phyloP scores from a whole-genome alignment of 2,797 vertebrate genomes.

The Sebastes steindachneri region DNA sequence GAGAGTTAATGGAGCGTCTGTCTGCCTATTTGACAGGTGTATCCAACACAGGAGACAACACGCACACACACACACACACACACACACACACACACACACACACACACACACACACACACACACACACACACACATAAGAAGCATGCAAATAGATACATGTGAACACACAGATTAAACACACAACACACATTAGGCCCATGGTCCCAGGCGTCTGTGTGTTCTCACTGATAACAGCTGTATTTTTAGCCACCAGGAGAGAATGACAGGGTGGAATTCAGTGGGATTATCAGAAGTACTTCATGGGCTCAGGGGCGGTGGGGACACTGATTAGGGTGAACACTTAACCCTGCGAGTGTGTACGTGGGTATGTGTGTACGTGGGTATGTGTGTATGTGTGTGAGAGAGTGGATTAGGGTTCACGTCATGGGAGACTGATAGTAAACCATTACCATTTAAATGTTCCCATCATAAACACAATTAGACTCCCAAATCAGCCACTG shows the following conservation, averaged over 20 bases:
- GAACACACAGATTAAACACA: slow-evolving; percentile 16
- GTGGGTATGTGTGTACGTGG: slow-evolving; percentile 7
- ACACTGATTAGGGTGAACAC: slow-evolving; percentile 66
- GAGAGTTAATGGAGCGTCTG: not conserved
- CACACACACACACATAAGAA: not conserved
- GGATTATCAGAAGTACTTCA: slow-evolving; percentile 68
- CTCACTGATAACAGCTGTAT: slow-evolving; percentile 66
- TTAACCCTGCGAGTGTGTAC: slow-evolving; percentile 38
- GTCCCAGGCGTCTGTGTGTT: slow-evolving; percentile 35
- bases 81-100: no score
- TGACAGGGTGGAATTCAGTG: slow-evolving; percentile 58
- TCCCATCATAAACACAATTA: slow-evolving; percentile 40
- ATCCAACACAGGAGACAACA: not conserved
- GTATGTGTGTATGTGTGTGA: not conserved
- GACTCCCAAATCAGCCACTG: slow-evolving; percentile 21
- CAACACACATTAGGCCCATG: not conserved
- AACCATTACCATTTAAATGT: slow-evolving; percentile 42
- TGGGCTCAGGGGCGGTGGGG: slow-evolving; percentile 22
- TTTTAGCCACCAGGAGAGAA: slow-evolving; percentile 68
- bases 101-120: no score
- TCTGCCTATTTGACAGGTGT: slow-evolving; percentile 20
- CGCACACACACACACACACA: no score
- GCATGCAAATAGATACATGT: slow-evolving; percentile 11
- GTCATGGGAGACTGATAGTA: slow-evolving; percentile 64
- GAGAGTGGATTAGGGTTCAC: slow-evolving; percentile 31